Base-by-base conservation (phyloP, 2,113 vertebrate genomes). In the Anguilla japonica region DNA sequence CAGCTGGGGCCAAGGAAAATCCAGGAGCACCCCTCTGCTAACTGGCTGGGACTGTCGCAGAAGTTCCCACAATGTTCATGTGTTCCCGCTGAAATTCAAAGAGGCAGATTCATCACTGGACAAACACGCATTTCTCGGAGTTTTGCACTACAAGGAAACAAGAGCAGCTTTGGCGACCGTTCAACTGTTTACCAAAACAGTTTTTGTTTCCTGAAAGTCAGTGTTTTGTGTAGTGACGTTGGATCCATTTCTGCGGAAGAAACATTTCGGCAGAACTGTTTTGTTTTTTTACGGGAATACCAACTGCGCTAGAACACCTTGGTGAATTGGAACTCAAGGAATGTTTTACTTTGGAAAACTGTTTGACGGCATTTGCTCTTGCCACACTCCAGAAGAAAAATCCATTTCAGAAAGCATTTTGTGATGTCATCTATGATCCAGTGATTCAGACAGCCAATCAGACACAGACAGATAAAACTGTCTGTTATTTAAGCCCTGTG, bases 1-100 rank as follows among this genome's bases (percentile, higher is more conserved):
- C 94, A 95, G 92, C 92, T 95, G 93, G 91, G 53, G 86, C 87
- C 56, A 89, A 88, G 67, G 88, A 88, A 93, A 91, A 93, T 93
- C 88, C 94, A 90, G 91, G 90, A 95, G 92, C 92, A 80, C 85
- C 88, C 89, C 53, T 84, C 82, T 34, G 87, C 67, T 90, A 86
- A 86, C 85, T 89, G 57, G 84, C 81, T 88, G 81, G 84, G 91
- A 91, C 90, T 87, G 91, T 92, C 89, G 86, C 40, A 53, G 80
- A 46, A 2, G 8, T 75, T 75, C 71, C n/a, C 71, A 3, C 43
- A 46, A 46, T 46, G 0, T 46, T 46, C 43, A 46, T 46, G 4
- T 46, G n/a, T 75, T 75, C 71, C 9, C 71, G 34, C 71, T 29
- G 9, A 87, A 88, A 91, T 63, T 46, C 83, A 88, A 40, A 85